Evolutionary conservation across 2,113 vertebrate species (phyloP), one percentile per base, ranked within the genome.

Genomic region (Xyliphius kryptos): DNA sequence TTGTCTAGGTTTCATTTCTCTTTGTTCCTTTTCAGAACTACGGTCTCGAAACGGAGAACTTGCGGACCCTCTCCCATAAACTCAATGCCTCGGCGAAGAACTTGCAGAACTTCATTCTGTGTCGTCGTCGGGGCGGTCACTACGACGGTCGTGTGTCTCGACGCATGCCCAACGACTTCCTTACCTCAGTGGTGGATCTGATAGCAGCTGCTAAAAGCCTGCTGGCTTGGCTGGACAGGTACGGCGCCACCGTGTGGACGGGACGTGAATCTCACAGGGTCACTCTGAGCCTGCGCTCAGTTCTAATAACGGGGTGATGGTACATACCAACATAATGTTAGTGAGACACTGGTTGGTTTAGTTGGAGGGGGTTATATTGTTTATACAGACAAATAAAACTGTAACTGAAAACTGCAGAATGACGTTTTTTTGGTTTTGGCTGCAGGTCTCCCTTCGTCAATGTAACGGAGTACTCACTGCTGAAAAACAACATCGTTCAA

Each of bases 401-500:
- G 7, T 32, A 32, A 32, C 26, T 6, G 26, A 32, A 32, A 6
- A 32, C 26, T 32, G 26, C 1, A 32, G 26, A 6, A 32, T 32
- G 26, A 32, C 4, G 26, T 13, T 49, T 20, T 21, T 2, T 40
- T 12, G 10, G 67, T 74, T 49, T 37, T 61, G 69, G 43, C 9
- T 70, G 12, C 85, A 97, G 93, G 86, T 91, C 93, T 79, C 91
- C 93, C 0, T 94, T 94, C 74, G 92, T 93, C 80, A 92, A 89
- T 1, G 92, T 94, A 86, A 90, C 91, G 50, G 94, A 97, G 79
- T 94, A 95, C 76, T 94, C 91, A 10, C 82, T 93, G 80, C 84
- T 95, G 82, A 97, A 95, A 89, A 94, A 89, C 81, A 91, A 97
- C 78, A 92, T 97, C 61, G 91, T 93, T 82, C 92, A 95, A 85